Percentiles rank a stretch among this genome's conserved stretches.
Evolutionary conservation across 2,888 invertebrate species (phyloP).

Genomic region (Pristionchus exspectatus): DNA sequence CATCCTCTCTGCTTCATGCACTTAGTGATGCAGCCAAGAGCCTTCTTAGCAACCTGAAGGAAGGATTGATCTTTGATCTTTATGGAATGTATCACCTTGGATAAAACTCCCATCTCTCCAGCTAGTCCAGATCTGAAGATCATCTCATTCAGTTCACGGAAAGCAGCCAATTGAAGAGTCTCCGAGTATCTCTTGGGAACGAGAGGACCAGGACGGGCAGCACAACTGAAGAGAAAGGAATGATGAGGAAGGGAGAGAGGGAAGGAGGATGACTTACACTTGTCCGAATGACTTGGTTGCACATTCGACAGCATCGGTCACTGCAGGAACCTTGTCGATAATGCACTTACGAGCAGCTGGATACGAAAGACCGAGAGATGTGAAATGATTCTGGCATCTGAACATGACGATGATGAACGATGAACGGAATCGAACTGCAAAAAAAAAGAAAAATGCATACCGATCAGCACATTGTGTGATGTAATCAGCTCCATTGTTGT

Average conservation of each 20-base stretch:
- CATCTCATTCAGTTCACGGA: slow-evolving; percentile 73
- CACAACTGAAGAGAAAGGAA: slow-evolving; percentile 63
- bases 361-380: slow-evolving; percentile 40
- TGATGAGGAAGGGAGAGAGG: background rate
- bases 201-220: slow-evolving; percentile 66
- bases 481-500: slow-evolving; percentile 5
- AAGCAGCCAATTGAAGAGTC: slow-evolving; percentile 76
- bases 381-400: slow-evolving; percentile 54
- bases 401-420: background rate
- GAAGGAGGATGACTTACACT: slow-evolving; percentile 51
- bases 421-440: no score
- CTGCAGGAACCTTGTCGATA: background rate
- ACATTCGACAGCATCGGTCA: slow-evolving; percentile 2
- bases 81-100: background rate
- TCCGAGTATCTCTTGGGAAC: slow-evolving; percentile 77
- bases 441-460: background rate
- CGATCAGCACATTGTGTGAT: slow-evolving; percentile 35
- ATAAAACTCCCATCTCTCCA: background rate
- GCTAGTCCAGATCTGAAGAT: slow-evolving; percentile 62
- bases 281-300: slow-evolving; percentile 39
- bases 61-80: slow-evolving; percentile 14
- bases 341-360: slow-evolving; percentile 48
- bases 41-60: slow-evolving; percentile 64
- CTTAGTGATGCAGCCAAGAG: slow-evolving; percentile 73
- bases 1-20: slow-evolving; percentile 71